Evolutionary conservation across 2,113 vertebrate species (phyloP).

Genomic region (Heterotis niloticus): DNA sequence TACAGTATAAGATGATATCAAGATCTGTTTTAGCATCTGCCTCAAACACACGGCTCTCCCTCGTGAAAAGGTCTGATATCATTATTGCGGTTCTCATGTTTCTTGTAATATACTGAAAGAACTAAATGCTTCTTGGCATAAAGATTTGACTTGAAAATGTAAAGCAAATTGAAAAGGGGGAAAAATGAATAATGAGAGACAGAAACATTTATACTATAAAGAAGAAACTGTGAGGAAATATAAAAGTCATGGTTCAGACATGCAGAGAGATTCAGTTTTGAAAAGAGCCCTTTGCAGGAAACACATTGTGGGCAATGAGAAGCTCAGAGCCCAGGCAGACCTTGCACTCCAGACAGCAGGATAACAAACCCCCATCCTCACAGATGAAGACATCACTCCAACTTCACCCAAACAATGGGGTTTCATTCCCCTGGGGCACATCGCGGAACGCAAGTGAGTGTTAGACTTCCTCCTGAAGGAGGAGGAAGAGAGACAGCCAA

Average conservation of each 20-base stretch:
- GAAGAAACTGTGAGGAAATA: not conserved
- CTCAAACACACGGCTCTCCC: not conserved
- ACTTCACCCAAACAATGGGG: no score
- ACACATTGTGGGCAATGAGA: not conserved
- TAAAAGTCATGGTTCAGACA: not conserved
- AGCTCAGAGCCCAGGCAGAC: not conserved
- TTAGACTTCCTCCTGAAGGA: not conserved
- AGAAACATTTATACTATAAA: not conserved
- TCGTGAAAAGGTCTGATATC: not conserved
- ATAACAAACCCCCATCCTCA: no score
- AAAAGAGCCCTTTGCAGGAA: not conserved
- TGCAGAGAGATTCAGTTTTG: not conserved
- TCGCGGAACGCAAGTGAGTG: not conserved
- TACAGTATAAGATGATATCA: no score
- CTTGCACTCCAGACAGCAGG: no score
- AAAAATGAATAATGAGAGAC: not conserved
- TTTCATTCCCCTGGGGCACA: no score
- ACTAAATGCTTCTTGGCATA: no score
- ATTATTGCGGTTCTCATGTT: not conserved
- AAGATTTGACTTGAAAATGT: not conserved
- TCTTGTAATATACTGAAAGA: not conserved
- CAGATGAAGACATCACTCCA: no score
- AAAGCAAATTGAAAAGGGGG: not conserved
- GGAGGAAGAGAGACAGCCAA: not conserved
- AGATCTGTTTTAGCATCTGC: no score